A percentile compares a stretch with the other conserved stretches of the same genome.
Conservation (phyloP, 1,140 invertebrate genomes). For the Brachionus calyciflorus region DNA sequence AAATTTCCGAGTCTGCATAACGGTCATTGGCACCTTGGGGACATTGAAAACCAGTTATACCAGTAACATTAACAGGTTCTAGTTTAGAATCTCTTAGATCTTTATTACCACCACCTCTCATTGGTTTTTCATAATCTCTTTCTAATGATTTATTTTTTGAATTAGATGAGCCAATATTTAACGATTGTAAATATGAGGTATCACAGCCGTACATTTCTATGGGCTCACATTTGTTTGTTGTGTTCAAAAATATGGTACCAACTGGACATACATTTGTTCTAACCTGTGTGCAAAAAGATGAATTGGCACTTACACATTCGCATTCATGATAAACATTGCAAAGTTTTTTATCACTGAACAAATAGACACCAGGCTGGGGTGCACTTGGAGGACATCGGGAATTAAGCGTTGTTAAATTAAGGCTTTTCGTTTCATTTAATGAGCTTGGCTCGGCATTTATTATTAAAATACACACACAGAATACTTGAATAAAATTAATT, state of each 20-base stretch:
- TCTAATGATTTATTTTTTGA: not conserved
- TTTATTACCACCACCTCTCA: not conserved
- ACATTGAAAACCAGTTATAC: conserved; percentile 28
- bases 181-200: conserved; percentile 22
- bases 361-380: not conserved
- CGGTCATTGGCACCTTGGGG: not conserved
- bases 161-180: not conserved
- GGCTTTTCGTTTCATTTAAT: not conserved
- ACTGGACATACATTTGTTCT: conserved; percentile 32
- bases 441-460: not conserved
- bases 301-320: not conserved
- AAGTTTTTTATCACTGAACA: conserved; percentile 25
- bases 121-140: not conserved
- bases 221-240: not conserved
- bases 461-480: no score
- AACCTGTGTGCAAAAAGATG: not conserved
- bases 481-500: no score
- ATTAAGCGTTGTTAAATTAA: not conserved
- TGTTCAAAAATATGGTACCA: conserved; percentile 9
- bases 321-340: conserved; percentile 47
- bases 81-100: not conserved
- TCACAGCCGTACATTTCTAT: conserved; percentile 40
- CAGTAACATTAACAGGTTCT: conserved; percentile 13
- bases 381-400: not conserved
- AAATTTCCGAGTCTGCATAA: conserved; percentile 19